Evolutionary conservation across 2,888 invertebrate genomes (phyloP).

Genomic region (Candidula unifasciata): DNA sequence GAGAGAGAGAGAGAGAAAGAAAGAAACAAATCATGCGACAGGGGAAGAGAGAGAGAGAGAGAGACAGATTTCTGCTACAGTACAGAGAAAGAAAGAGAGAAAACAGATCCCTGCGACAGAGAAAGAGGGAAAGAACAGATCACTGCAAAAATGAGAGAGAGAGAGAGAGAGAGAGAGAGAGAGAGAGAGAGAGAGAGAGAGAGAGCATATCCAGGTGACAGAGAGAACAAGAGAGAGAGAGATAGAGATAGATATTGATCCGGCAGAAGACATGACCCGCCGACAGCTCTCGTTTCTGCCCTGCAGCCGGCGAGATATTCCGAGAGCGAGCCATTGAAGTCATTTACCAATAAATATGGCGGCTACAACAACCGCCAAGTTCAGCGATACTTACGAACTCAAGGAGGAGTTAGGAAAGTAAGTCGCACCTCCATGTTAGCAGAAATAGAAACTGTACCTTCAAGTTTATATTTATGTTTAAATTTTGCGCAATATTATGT

Average conservation of each 20-base stretch:
- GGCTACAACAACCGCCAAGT: constrained; percentile 88
- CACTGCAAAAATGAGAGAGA: too few relatives aligned
- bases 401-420: constrained; percentile 99
- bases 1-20: too few relatives aligned
- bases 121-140: background rate
- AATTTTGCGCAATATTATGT: too few relatives aligned
- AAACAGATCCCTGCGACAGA: background rate
- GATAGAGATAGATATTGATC: constrained; percentile 27
- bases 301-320: constrained; percentile 60
- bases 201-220: background rate
- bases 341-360: constrained; percentile 78
- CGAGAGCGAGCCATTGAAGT: constrained; percentile 67
- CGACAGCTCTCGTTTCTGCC: constrained; percentile 51
- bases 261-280: constrained; percentile 14
- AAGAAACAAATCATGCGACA: too few relatives aligned
- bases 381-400: constrained; percentile 99
- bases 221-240: constrained; percentile 29
- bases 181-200: background rate
- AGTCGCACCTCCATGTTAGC: constrained; percentile 79
- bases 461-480: background rate
- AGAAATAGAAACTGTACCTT: background rate
- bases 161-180: too few relatives aligned
- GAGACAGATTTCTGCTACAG: background rate
- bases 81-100: background rate
- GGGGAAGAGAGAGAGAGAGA: too few relatives aligned